phyloP scores from a whole-genome alignment of 2,888 invertebrate genomes.

The Amblyjoppa fuscipennis region DNA sequence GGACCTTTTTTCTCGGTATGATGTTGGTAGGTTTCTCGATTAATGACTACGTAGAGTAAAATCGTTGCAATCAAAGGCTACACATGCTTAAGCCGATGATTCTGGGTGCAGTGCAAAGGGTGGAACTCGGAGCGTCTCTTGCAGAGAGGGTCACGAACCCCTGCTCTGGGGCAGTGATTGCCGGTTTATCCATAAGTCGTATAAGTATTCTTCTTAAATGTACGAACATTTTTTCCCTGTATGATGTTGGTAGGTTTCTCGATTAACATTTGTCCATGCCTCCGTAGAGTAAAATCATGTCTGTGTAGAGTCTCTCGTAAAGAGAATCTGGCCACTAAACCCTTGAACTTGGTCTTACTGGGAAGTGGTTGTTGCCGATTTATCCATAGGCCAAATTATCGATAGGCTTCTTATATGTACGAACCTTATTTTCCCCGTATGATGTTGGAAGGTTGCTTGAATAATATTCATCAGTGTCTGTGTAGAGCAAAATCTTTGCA shows the following conservation, averaged over 20 bases:
- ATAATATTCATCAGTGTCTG: neutral
- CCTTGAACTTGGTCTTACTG: conserved; percentile 28
- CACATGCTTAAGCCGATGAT: neutral
- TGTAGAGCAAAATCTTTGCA: neutral
- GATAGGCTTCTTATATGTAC: too few species aligned
- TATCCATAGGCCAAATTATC: too few species aligned
- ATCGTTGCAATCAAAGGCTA: neutral
- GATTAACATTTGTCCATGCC: neutral
- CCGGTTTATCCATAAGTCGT: too few species aligned
- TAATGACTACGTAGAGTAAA: neutral
- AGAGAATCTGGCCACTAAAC: conserved; percentile 32
- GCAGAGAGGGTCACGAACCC: conserved; percentile 31
- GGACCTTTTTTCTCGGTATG: too few species aligned
- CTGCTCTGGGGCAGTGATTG: neutral
- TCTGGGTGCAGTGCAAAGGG: neutral
- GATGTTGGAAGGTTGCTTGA: too few species aligned
- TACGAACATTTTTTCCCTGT: too few species aligned
- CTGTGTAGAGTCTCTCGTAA: too few species aligned
- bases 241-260: too few species aligned
- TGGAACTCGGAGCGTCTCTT: conserved; percentile 12
- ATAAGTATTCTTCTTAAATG: too few species aligned
- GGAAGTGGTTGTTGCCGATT: too few species aligned
- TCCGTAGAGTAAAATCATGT: neutral
- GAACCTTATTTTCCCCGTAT: too few species aligned
- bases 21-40: too few species aligned